These are phyloP conservation scores for Polyergus mexicanus DNA, from an alignment of 1,140 invertebrate genomes.

Conservation along the genomic window DNA sequence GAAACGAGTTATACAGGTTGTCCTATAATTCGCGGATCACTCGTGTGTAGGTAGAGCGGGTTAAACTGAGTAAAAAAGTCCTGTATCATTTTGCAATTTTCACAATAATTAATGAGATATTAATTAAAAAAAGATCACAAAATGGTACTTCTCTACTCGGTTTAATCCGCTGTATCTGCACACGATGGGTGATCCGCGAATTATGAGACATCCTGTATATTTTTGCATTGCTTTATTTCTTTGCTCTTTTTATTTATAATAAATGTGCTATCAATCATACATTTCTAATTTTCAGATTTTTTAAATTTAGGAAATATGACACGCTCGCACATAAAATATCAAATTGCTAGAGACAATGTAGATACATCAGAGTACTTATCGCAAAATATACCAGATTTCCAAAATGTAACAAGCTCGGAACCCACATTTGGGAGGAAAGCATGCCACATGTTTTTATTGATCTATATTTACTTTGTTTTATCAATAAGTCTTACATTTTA, in stretches of 20 bases:
- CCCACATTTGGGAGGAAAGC: conserved; percentile 79
- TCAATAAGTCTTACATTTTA: conserved; percentile 99
- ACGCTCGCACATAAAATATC: conserved; percentile 84
- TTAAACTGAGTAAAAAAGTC: too few species aligned
- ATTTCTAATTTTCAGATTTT: conserved; percentile 52
- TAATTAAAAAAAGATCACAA: too few species aligned
- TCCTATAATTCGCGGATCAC: too few species aligned
- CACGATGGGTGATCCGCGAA: too few species aligned
- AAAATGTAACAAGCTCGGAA: conserved; percentile 76
- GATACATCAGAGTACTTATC: conserved; percentile 83
- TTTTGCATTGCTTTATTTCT: neutral
- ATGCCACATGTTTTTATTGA: conserved; percentile 86
- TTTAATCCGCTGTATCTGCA: too few species aligned
- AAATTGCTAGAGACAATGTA: conserved; percentile 82
- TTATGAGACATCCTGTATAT: neutral
- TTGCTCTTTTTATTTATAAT: neutral
- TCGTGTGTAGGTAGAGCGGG: too few species aligned
- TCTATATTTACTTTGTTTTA: conserved; percentile 94
- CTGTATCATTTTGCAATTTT: too few species aligned
- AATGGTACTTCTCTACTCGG: too few species aligned
- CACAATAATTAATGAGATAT: too few species aligned
- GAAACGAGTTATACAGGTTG: neutral
- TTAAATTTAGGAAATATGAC: conserved; percentile 80
- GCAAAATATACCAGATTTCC: conserved; percentile 80
- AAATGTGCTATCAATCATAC: neutral